Conservation (phyloP, 2,888 invertebrate genomes). For the Drepanosiphum platanoidis region DNA sequence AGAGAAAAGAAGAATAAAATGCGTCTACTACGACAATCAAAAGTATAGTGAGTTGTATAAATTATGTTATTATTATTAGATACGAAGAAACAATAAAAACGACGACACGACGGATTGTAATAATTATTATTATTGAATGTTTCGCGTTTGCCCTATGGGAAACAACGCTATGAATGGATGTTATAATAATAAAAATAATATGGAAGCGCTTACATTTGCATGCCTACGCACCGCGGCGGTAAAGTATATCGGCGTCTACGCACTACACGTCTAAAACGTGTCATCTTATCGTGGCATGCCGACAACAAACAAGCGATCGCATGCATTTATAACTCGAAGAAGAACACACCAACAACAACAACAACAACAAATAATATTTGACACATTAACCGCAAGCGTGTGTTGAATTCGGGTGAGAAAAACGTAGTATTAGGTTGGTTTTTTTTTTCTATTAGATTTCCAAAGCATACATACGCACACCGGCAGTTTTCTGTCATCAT, state of each 20-base stretch:
- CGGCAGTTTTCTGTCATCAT: constrained; percentile 61
- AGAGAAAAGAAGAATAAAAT: not conserved
- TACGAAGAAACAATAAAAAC: not conserved
- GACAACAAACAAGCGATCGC: constrained; percentile 40
- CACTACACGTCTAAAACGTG: not conserved
- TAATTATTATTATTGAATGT: too few relatives aligned
- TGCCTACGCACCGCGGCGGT: too few relatives aligned
- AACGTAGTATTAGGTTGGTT: constrained; percentile 21
- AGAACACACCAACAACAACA: constrained; percentile 1
- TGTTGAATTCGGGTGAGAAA: constrained; percentile 38
- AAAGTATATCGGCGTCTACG: not conserved
- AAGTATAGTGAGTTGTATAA: not conserved
- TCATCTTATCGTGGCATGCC: constrained; percentile 34
- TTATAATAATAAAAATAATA: too few relatives aligned
- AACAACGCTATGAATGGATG: constrained; percentile 6
- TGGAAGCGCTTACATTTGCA: too few relatives aligned
- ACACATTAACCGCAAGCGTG: constrained; percentile 32
- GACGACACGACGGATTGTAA: not conserved
- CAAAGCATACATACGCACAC: constrained; percentile 62
- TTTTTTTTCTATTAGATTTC: constrained; percentile 53
- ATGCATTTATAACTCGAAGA: constrained; percentile 40
- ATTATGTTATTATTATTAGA: not conserved
- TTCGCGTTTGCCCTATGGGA: constrained; percentile 11
- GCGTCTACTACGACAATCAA: not conserved
- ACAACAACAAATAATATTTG: not conserved